Conservation (phyloP, 2,797 vertebrate species). For the Diglossa cyanea region DNA sequence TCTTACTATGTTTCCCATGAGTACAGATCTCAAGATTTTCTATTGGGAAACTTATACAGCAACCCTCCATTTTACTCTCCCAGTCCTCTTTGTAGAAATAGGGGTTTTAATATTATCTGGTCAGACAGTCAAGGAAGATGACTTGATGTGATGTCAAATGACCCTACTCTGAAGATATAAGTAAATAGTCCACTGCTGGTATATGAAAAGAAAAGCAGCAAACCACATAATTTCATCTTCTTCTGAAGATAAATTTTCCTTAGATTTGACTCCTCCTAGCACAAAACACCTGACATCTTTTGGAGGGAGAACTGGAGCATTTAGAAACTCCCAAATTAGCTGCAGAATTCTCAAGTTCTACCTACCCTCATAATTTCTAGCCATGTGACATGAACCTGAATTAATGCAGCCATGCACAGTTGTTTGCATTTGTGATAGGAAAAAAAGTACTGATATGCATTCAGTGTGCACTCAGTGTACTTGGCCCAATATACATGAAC, state of each 20-base stretch:
- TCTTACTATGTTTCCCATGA: neutral
- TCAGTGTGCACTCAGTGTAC: neutral
- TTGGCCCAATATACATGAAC: neutral
- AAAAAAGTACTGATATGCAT: neutral
- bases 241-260: neutral
- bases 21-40: neutral
- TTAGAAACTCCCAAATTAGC: neutral
- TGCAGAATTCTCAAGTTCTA: neutral
- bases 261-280: neutral
- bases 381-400: neutral
- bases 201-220: neutral
- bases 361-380: neutral
- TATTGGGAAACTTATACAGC: neutral
- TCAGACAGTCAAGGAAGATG: neutral
- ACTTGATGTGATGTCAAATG: neutral
- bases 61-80: neutral
- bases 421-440: neutral
- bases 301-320: neutral
- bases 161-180: neutral
- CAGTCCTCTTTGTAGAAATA: neutral
- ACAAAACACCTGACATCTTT: neutral
- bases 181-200: neutral
- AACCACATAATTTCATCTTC: neutral
- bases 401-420: neutral
- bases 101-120: neutral